A percentile compares a stretch with the other conserved stretches of the same genome.
phyloP scores from a whole-genome alignment of 1,140 invertebrate genomes.

The Scylla paramamosain region DNA sequence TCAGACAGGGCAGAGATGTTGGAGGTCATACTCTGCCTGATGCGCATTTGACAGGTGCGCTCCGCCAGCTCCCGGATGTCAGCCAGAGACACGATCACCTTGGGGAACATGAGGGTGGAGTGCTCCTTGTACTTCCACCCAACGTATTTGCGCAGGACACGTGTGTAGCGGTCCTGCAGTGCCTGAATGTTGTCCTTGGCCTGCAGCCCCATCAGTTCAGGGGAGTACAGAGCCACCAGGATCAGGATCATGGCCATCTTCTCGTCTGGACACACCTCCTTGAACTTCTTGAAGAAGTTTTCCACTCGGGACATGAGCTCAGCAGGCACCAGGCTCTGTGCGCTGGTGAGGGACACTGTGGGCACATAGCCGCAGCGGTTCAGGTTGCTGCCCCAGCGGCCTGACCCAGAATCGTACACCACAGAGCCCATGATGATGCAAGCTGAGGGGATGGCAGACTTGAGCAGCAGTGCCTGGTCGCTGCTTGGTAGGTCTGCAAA shows the following conservation, averaged over 20 bases:
- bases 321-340: constrained; percentile 71
- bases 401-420: constrained; percentile 71
- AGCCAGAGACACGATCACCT: constrained; percentile 76
- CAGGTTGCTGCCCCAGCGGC: constrained; percentile 64
- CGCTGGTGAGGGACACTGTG: constrained; percentile 67
- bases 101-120: constrained; percentile 75
- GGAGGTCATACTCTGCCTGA: constrained; percentile 43
- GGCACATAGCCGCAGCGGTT: constrained; percentile 66
- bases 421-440: constrained; percentile 77
- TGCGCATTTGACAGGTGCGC: constrained; percentile 72
- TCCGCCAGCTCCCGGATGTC: constrained; percentile 76
- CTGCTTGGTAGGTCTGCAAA: constrained; percentile 71
- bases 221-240: constrained; percentile 76
- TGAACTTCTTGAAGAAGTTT: constrained; percentile 76
- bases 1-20: constrained; percentile 31
- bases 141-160: constrained; percentile 72
- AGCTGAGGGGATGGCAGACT: constrained; percentile 76
- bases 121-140: constrained; percentile 76
- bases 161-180: constrained; percentile 76
- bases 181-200: constrained; percentile 75
- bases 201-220: constrained; percentile 75
- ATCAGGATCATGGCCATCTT: constrained; percentile 77
- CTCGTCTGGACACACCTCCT: constrained; percentile 76
- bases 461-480: constrained; percentile 74
- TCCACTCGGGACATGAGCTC: constrained; percentile 74